Percentiles rank a stretch among this genome's conserved stretches.
Conservation (phyloP, 2,888 invertebrate species). For the Sarcophaga caerulescens region DNA sequence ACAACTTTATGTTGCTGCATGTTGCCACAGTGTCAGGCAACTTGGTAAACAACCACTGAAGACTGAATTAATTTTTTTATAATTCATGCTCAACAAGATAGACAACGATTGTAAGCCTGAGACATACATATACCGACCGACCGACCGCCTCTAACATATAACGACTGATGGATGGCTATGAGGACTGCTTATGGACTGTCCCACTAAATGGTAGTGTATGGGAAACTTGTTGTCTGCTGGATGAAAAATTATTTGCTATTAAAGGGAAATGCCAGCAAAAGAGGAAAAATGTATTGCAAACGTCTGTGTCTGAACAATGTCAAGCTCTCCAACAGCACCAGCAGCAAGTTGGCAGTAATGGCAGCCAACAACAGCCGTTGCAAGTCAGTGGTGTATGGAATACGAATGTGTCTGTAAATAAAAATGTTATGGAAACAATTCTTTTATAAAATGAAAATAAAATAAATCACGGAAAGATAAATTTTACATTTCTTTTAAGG, state of each 20-base stretch:
- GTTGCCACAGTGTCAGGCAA: neutral
- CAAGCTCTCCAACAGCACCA: neutral
- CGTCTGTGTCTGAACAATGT: neutral
- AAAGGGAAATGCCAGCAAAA: neutral
- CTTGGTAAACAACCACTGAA: constrained; percentile 29
- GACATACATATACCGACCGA: too few species aligned
- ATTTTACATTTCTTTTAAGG: constrained; percentile 19
- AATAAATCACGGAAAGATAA: constrained; percentile 41
- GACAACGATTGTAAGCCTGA: neutral
- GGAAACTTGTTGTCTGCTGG: neutral
- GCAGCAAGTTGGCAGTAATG: neutral
- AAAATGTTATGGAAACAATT: neutral
- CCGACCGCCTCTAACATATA: too few species aligned
- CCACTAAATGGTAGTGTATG: neutral
- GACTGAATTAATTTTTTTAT: constrained; percentile 33
- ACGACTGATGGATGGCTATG: neutral
- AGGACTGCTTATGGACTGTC: neutral
- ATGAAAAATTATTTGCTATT: neutral
- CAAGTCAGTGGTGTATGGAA: neutral
- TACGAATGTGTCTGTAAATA: neutral
- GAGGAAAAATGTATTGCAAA: too few species aligned
- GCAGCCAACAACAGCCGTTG: neutral
- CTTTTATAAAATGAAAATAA: constrained; percentile 13
- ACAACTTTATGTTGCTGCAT: too few species aligned
- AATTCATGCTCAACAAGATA: constrained; percentile 1